Conservation (phyloP, 1,140 invertebrate species). For the Pseudomyrmex cubaensis region DNA sequence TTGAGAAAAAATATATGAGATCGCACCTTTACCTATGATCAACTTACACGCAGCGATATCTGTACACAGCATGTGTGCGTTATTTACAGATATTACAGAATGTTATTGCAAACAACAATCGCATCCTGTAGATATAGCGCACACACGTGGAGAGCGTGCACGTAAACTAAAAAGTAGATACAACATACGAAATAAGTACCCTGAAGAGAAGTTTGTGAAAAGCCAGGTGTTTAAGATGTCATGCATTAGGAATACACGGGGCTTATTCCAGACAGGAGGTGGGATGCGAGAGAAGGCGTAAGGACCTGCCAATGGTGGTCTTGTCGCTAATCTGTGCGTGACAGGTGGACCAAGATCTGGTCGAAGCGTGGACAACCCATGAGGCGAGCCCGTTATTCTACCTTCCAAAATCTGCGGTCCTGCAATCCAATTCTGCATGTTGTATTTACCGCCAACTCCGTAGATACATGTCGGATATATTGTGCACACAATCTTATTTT, state of each 20-base stretch:
- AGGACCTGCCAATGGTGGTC: constrained; percentile 93
- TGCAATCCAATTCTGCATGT: constrained; percentile 82
- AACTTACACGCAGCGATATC: constrained; percentile 34
- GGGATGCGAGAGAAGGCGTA: constrained; percentile 96
- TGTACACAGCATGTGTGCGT: constrained; percentile 39
- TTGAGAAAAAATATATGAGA: neutral
- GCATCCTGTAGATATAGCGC: constrained; percentile 58
- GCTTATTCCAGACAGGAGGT: constrained; percentile 91
- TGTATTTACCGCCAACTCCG: constrained; percentile 66
- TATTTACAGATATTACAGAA: constrained; percentile 55
- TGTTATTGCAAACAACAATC: constrained; percentile 49
- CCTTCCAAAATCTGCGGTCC: constrained; percentile 81
- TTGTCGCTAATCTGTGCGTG: constrained; percentile 89
- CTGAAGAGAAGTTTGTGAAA: constrained; percentile 92
- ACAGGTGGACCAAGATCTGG: constrained; percentile 85
- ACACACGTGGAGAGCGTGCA: constrained; percentile 62
- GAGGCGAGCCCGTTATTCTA: constrained; percentile 84
- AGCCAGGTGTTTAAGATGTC: constrained; percentile 93
- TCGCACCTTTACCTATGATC: constrained; percentile 31
- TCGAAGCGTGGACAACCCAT: constrained; percentile 82
- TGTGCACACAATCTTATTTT: too few relatives aligned
- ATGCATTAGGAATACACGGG: constrained; percentile 91
- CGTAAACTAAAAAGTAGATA: constrained; percentile 70
- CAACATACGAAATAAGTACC: constrained; percentile 86
- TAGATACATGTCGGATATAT: neutral